These are phyloP conservation scores for Polyergus mexicanus DNA, from an alignment of 1,140 invertebrate species.

Conservation along the genomic window DNA sequence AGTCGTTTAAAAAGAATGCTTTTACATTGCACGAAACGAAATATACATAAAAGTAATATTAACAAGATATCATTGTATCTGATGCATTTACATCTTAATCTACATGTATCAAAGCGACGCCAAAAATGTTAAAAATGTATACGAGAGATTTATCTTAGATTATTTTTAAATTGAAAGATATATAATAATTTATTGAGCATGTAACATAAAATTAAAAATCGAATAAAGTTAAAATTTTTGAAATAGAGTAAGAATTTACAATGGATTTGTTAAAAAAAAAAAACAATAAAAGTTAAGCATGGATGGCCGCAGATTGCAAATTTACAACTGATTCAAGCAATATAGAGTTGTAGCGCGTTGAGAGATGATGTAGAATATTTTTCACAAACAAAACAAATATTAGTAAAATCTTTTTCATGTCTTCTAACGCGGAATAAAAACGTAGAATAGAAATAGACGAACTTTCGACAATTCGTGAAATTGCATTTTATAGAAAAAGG, in stretches of 20 bases:
- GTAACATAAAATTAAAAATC: too few relatives aligned
- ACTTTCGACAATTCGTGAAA: conserved; percentile 8
- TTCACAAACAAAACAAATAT: background rate
- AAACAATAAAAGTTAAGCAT: background rate
- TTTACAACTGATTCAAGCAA: conserved; percentile 8
- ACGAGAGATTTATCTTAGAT: too few relatives aligned
- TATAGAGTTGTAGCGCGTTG: background rate
- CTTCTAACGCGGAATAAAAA: background rate
- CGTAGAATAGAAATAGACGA: background rate
- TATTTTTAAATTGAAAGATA: too few relatives aligned
- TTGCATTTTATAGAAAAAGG: background rate
- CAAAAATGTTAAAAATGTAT: too few relatives aligned
- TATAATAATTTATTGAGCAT: too few relatives aligned
- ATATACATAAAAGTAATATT: background rate
- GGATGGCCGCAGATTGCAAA: background rate
- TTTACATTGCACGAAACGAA: background rate
- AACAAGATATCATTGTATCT: background rate
- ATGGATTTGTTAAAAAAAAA: background rate
- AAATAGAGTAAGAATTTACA: background rate
- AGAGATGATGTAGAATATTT: background rate
- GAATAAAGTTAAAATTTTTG: too few relatives aligned
- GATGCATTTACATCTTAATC: background rate
- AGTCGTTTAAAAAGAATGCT: background rate
- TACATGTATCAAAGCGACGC: too few relatives aligned
- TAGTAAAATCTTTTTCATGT: background rate